Conservation (phyloP, 2,113 vertebrate genomes). For the Triplophysa siluroides region DNA sequence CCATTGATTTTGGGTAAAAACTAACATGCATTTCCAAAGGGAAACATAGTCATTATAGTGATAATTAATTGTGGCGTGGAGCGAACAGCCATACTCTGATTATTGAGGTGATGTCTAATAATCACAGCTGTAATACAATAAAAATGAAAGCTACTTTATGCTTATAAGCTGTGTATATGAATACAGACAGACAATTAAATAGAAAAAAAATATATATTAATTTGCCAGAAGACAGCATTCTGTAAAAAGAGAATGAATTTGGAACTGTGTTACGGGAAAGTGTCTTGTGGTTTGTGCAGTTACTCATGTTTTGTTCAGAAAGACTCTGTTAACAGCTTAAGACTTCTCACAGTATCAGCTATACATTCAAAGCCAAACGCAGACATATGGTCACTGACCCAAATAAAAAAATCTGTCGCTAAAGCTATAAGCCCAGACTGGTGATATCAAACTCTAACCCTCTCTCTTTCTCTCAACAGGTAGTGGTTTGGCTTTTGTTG, state of each 20-base stretch:
- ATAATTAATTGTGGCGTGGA: slow-evolving; percentile 29
- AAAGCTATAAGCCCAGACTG: not conserved
- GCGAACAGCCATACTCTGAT: slow-evolving; percentile 5
- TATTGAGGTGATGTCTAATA: slow-evolving; percentile 31
- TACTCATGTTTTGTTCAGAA: not conserved
- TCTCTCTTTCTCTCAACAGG: too few species aligned
- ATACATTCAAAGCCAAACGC: not conserved
- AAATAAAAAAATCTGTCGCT: not conserved
- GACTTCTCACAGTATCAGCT: not conserved
- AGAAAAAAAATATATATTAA: too few species aligned
- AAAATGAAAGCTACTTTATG: not conserved
- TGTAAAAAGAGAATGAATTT: too few species aligned
- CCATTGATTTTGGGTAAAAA: slow-evolving; percentile 37
- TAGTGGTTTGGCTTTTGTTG: too few species aligned
- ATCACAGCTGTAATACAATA: not conserved
- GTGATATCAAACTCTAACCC: too few species aligned
- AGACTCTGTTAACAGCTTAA: not conserved
- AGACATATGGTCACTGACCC: not conserved
- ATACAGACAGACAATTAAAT: not conserved
- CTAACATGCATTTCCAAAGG: slow-evolving; percentile 46
- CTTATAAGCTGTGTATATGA: not conserved
- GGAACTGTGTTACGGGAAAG: not conserved
- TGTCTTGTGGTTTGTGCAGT: not conserved
- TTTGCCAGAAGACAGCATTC: too few species aligned
- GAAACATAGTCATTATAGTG: slow-evolving; percentile 37